Evolutionary conservation across 2,888 invertebrate species (phyloP).

Genomic region (Heliconius hortense): DNA sequence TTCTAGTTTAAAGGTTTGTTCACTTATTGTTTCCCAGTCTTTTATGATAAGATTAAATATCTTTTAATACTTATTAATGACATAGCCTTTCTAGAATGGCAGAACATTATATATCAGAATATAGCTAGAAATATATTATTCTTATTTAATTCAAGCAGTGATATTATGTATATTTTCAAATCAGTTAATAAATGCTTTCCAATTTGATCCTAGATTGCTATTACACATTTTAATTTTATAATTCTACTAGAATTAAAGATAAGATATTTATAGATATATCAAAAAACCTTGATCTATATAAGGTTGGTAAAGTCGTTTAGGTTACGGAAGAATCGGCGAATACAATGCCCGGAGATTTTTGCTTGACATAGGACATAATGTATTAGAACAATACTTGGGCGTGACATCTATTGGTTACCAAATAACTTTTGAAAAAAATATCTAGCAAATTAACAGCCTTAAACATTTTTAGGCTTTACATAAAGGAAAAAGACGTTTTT

Average conservation of each 20-base stretch:
- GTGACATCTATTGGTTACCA: not conserved
- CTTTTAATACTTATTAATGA: not conserved
- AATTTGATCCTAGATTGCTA: not conserved
- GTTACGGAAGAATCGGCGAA: slow-evolving; percentile 51
- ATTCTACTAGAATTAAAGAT: not conserved
- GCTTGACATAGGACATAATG: slow-evolving; percentile 56
- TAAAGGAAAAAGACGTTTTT: too few relatives aligned
- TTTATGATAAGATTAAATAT: too few relatives aligned
- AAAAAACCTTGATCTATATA: slow-evolving; percentile 32
- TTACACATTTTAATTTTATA: not conserved
- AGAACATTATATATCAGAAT: too few relatives aligned
- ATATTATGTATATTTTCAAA: not conserved
- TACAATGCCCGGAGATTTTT: slow-evolving; percentile 64
- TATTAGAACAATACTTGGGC: slow-evolving; percentile 64
- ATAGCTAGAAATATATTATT: not conserved
- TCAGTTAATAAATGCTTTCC: not conserved
- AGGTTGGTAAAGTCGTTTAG: slow-evolving; percentile 21
- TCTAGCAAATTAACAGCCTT: too few relatives aligned
- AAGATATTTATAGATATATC: not conserved
- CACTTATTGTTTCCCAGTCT: too few relatives aligned
- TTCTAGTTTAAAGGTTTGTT: too few relatives aligned
- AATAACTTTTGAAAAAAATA: not conserved
- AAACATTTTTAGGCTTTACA: too few relatives aligned
- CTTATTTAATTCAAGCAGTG: not conserved
- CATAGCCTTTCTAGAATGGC: not conserved